Percentiles rank a stretch among this genome's conserved stretches.
Conservation (phyloP, 2,113 vertebrate species). For the Climacteris rufus region DNA sequence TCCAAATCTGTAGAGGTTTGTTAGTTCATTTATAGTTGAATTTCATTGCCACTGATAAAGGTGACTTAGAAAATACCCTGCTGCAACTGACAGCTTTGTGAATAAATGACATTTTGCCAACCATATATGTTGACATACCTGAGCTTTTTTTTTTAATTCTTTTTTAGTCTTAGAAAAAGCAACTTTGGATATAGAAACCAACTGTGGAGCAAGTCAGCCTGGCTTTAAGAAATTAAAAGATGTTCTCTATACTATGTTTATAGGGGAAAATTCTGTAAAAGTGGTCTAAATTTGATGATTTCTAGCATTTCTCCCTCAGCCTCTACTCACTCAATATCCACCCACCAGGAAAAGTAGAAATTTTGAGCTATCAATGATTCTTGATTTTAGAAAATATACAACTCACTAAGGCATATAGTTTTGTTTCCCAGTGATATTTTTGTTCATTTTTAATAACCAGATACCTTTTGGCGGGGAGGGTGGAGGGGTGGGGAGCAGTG, state of each 20-base stretch:
- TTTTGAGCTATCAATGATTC: background rate
- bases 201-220: background rate
- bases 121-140: background rate
- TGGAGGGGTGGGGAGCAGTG: rapidly evolving
- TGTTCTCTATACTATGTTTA: background rate
- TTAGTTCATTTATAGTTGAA: background rate
- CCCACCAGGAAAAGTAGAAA: background rate
- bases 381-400: background rate
- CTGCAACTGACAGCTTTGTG: background rate
- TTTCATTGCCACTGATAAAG: background rate
- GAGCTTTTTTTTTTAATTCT: background rate
- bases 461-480: rapidly evolving
- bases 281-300: background rate
- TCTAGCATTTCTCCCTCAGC: background rate
- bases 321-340: background rate
- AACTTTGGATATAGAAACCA: background rate
- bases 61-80: background rate
- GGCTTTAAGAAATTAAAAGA: background rate
- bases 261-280: background rate
- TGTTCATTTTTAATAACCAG: background rate
- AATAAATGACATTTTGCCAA: background rate
- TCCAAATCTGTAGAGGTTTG: background rate
- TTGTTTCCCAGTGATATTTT: background rate
- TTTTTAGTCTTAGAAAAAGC: background rate
- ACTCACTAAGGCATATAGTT: background rate